Evolutionary conservation across 2,888 invertebrate genomes (phyloP).

Genomic region (Galerucella pusilla): DNA sequence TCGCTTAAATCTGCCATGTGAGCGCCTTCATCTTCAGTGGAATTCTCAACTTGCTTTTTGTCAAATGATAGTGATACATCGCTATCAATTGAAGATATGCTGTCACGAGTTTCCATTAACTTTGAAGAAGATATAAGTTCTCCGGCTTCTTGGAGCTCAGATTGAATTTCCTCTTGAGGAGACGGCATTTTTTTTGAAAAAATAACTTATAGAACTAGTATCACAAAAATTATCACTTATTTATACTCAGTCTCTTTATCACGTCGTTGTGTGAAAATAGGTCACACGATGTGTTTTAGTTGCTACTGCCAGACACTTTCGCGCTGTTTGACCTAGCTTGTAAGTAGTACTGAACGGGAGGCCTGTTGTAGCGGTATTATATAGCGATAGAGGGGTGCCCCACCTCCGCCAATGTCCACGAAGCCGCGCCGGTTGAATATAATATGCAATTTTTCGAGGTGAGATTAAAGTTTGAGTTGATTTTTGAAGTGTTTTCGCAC

Average conservation of each 20-base stretch:
- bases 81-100: slow-evolving; percentile 72
- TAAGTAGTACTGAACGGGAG: slow-evolving; percentile 35
- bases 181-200: slow-evolving; percentile 56
- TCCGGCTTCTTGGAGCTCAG: slow-evolving; percentile 57
- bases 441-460: slow-evolving; percentile 11
- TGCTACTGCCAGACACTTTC: slow-evolving; percentile 64
- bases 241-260: slow-evolving; percentile 40
- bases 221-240: slow-evolving; percentile 55
- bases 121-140: slow-evolving; percentile 64
- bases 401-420: slow-evolving; percentile 8
- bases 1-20: slow-evolving; percentile 74
- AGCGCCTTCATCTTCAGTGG: slow-evolving; percentile 54
- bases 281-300: slow-evolving; percentile 55
- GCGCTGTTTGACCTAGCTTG: slow-evolving; percentile 63
- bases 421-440: slow-evolving; percentile 5
- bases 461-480: slow-evolving; percentile 35
- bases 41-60: slow-evolving; percentile 40
- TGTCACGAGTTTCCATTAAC: slow-evolving; percentile 70
- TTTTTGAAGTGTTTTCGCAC: slow-evolving; percentile 26
- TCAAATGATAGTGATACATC: slow-evolving; percentile 71
- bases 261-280: slow-evolving; percentile 51
- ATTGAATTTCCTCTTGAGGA: slow-evolving; percentile 50
- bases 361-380: slow-evolving; percentile 25
- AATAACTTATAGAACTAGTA: slow-evolving; percentile 52
- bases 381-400: slow-evolving; percentile 32